Base-by-base conservation (phyloP, 2,113 vertebrate species). In the Thamnophis sirtalis region DNA sequence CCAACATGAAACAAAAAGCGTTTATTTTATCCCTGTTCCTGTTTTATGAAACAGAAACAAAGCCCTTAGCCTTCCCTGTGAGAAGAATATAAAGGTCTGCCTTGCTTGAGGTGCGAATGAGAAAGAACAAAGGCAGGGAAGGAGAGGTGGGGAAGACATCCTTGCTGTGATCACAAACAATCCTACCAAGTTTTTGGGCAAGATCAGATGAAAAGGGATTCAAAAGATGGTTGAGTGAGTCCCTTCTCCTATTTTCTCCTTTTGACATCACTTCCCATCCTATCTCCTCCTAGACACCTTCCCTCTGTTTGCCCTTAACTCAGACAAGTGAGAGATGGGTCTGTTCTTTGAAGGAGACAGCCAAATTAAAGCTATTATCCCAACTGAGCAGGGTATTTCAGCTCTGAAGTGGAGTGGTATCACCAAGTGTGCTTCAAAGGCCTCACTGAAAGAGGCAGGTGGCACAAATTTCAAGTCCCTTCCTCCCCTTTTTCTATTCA, bases 1-100 rank as follows among this genome's bases (percentile, higher is more conserved):
- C 90, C 54, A 94, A 91, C 86, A 88, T 80, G 86, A 88, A 92
- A 92, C 63, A 84, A 50, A 93, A 68, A 89, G 86, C 88, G 15
- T 91, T 93, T 2, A 0, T 91, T 68, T n/a, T 87, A 17, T 28
- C 90, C 48, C 84, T 6, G 33, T 86, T 87, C 51, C 84, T 86
- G 49, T 85, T 94, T 21, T 73, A 2, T n/a, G 26, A 89, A 94
- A 86, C 17, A 56, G 0, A 73, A 1, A 21, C 48, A 86, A 92
- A 93, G 43, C 1, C 0, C 63, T 91, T 91, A 92, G 22, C 3
- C 85, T 92, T 89, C 43, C 15, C 10, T 15, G 24, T 10, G 88
- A 48, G 80, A 55, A 91, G 19, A 92, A 92, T 49, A 48, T 10
- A 9, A 26, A 86, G 7, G 2, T 89, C 50, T 92, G 3, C 24